Evolutionary conservation across 2,797 vertebrate species (phyloP), one percentile per base, ranked within the genome.

Genomic region (Falco concolor): DNA sequence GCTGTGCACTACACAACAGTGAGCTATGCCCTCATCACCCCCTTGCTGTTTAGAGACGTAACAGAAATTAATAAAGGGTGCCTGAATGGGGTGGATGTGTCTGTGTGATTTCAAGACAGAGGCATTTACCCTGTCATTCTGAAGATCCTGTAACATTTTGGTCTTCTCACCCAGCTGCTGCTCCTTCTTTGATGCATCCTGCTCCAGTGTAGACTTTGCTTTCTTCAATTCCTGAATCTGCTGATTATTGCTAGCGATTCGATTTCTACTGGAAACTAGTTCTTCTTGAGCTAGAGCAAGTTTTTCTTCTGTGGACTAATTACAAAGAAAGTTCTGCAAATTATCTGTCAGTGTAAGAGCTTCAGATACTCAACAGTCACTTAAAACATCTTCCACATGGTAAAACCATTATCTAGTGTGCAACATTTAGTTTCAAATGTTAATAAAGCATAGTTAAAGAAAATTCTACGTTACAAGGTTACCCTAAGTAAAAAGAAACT

Each of bases 231-330:
- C 98, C 96, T 99, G 98, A 91, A 99, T 98, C 96, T 98, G 98
- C 94, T 98, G 97, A 92, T 98, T 98, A 74, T 97, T 98, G 95
- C 95, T 97, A 47, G 97, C 98, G 95, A 99, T 98, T 97, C 99
- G 98, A 97, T 98, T 99, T 94, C 96, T 98, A 92, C 98, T 99
- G 94, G 99, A 98, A 90, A 98, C 98, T 95, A 99, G 95, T 94
- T 99, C 99, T 95, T 99, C 99, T 94, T 99, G 99, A 81, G 98
- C 98, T 94, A 99, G 50, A 77, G 96, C 96, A 94, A 99, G 97
- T 97, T 99, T 99, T 93, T 99, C 99, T 95, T 99, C 98, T 93
- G 98, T 97, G 23, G 96, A 97, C 99, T 99, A 95, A 97, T 81
- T 24, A 97, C 5, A 97, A 95, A 96, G 90, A 82, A 59, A 97